Evolutionary conservation across 2,113 vertebrate species (phyloP), one percentile per base, ranked within the genome.

Genomic region (Polyodon spathula): DNA sequence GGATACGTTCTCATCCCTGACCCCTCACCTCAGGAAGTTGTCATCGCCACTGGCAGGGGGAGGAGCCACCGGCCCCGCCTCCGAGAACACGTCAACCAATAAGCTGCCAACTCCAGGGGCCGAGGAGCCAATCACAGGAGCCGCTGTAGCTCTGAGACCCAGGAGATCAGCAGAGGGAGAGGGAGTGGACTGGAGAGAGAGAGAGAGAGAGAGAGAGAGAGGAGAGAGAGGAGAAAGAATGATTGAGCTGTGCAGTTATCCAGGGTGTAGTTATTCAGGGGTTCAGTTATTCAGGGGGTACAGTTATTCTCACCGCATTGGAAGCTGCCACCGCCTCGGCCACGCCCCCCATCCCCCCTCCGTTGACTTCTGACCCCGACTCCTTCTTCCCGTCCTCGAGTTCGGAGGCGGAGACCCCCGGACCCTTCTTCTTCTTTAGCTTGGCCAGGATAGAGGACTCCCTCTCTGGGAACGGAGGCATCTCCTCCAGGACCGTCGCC

Each of bases 401-500:
- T 40, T 92, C 89, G 0, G 85, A 83, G 58, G 84, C 90, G 0
- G 90, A 88, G 16, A 88, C 81, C 4, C 92, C 90, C 0, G 93
- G 92, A 1, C 93, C 93, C 68, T 95, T 95, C 78, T 95, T 95
- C 77, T 92, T 93, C 75, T 95, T 95, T 66, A 95, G 81, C 59
- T 95, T 95, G 14, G 93, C 92, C 70, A 95, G 74, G 69, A 95
- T 95, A 48, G 92, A 95, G 0, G 93, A 95, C 77, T 95, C 93
- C 0, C 93, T 86, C 73, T 95, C 92, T 0, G 93, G 93, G 75
- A 95, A 95, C 0, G 93, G 93, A 0, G 93, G 93, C 93, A 95
- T 95, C 78, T 95, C 93, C 70, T 95, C 93, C 69, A 95, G 76
- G 12, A 95, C 93, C 0, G 93, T 95, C 43, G 93, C 93, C 93